Evolutionary conservation across 2,113 vertebrate genomes (phyloP), one percentile per base, ranked within the genome.

Genomic region (Chaetodon trifascialis): DNA sequence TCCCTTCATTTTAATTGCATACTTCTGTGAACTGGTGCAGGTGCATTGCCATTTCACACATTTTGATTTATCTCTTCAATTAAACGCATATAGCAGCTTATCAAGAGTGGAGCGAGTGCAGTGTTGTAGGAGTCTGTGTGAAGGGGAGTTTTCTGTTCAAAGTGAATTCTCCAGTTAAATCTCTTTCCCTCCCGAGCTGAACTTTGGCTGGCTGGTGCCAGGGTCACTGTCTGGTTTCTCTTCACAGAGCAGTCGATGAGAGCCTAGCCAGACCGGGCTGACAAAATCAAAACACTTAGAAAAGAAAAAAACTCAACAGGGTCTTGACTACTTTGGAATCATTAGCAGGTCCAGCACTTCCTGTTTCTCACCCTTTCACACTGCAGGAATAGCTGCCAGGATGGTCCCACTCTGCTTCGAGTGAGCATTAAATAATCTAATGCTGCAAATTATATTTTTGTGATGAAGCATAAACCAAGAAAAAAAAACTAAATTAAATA

Each of bases 31-130:
- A 69, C 38, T 23, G 66, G 16, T 83, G 80, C 44, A 49, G 75
- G 44, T 23, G 25, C 15, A 5, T n/a, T 69, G 25, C 40, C 56
- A 40, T 70, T 60, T 71, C n/a, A 36, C 4, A 36, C 52, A 65
- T 71, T 76, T 44, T 66, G 62, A 85, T 77, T 80, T 63, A 67
- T 76, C 73, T 60, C 54, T 78, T 67, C 68, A 72, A 72, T 76
- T 80, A 72, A 71, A 52, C 54, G 11, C 4, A 0, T 51, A 23
- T 7, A 17, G 42, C 12, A 44, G 40, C 70, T 63, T 36, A 66
- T 73, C 63, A 56, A 62, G 25, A 73, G 49, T 9, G 23, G 46
- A 55, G 64, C 40, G 2, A 63, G 38, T 23, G 67, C 58, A 4
- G 36, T 19, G 3, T 14, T 42, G 17, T 11, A 16, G 11, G 19